Percentiles rank a stretch among this genome's conserved stretches.
Evolutionary conservation across 2,888 invertebrate genomes (phyloP).

Genomic region (Caradrina clavipalpis): DNA sequence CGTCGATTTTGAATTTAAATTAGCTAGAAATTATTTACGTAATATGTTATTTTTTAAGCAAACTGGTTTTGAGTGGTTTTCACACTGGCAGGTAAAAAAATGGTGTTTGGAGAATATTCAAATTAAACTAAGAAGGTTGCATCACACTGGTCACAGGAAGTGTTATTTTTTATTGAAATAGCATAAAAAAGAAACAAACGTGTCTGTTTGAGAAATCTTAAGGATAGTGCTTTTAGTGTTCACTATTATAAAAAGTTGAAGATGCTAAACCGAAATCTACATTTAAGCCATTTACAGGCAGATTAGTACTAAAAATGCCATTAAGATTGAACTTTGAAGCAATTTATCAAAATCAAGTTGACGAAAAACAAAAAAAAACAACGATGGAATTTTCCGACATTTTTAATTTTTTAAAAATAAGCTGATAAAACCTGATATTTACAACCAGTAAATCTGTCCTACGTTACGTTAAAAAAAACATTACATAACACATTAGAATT

Average conservation of each 20-base stretch:
- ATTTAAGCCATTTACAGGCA: no score
- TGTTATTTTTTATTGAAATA: no score
- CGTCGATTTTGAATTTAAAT: slow-evolving; percentile 51
- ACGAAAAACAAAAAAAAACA: slow-evolving; percentile 3
- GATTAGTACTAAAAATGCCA: no score
- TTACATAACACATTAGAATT: slow-evolving; percentile 30
- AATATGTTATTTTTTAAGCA: slow-evolving; percentile 45
- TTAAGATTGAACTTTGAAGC: neutral
- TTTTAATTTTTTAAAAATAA: neutral
- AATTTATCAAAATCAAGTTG: neutral
- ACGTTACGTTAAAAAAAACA: slow-evolving; percentile 23
- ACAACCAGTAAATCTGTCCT: slow-evolving; percentile 33
- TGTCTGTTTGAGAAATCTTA: no score
- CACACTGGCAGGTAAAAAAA: neutral
- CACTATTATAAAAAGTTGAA: no score
- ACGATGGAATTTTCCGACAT: slow-evolving; percentile 23
- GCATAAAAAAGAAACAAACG: no score
- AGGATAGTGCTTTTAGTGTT: no score
- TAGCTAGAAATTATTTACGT: slow-evolving; percentile 60
- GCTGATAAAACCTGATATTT: slow-evolving; percentile 27
- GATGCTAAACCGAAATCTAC: no score
- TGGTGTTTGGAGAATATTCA: neutral
- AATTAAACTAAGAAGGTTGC: no score
- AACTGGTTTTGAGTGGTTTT: slow-evolving; percentile 56
- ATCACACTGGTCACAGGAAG: no score